Base-by-base conservation (phyloP, 1,140 invertebrate genomes). In the Scaptomyza graminum region DNA sequence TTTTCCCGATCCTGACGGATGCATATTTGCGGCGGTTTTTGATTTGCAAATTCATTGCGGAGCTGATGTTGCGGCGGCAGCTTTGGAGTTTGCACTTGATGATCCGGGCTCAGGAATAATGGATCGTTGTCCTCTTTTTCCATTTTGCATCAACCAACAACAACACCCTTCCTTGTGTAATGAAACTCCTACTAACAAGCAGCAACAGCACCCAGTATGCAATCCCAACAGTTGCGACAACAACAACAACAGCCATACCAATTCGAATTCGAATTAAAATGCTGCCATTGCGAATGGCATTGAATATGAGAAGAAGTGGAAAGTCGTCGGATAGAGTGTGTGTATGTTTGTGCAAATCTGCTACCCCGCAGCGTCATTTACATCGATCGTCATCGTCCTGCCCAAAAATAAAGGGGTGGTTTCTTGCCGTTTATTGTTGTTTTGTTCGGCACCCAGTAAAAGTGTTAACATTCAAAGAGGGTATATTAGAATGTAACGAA, bases 241-340 rank as follows among this genome's bases (percentile, higher is more conserved):
- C 60, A 68, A 83, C 76, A 83, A 84, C 80, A 83, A 83, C 74
- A 15, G 79, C 74, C 87, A 87, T 81, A 87, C 61, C 82, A 85
- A 82, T 85, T 87, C 83, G 82, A 85, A 82, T 85, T 87, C 83
- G 82, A 85, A 85, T 85, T 85, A 88, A 88, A 88, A 85, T 85
- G 82, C 82, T 87, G 83, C 70, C 74, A 47, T 22, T 25, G 41
- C 15, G 31, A 50, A 59, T 47, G 56, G 28, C 28, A 31, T 6
- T 22, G 18, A 31, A 5, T 31, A 7, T 31, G 28, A 22, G 18
- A 3, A 25, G 34, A 47, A 63, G 43, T 50, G 59, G 47, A 41
- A 9, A 52, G 34, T 22, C 1, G n/a, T n/a, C n/a, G n/a, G n/a
- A n/a, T n/a, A n/a, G n/a, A n/a, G 2, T 52, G 39, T 22, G 37